phyloP scores from a whole-genome alignment of 2,113 vertebrate species.

The Paramisgurnus dabryanus region DNA sequence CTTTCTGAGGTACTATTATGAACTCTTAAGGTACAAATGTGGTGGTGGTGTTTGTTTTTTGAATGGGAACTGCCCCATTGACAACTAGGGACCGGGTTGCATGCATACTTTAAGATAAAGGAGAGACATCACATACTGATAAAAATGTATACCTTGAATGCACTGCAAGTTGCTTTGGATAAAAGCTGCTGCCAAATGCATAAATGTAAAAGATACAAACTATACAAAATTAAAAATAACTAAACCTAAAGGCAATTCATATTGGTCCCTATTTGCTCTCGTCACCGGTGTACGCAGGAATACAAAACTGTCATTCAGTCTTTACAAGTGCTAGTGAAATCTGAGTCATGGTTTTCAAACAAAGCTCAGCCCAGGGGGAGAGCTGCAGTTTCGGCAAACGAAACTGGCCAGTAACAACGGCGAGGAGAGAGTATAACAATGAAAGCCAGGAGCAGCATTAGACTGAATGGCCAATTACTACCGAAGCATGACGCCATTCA shows the following conservation, averaged over 20 bases:
- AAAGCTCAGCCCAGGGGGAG: conserved; percentile 28
- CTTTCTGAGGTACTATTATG: no score
- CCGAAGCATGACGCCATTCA: conserved; percentile 46
- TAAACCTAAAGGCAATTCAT: not conserved
- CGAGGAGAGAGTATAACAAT: conserved; percentile 27
- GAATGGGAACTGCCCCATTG: no score
- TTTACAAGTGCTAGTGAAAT: conserved; percentile 41
- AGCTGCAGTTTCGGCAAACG: conserved; percentile 31
- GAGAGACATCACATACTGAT: no score
- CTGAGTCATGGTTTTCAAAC: conserved; percentile 36
- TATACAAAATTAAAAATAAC: not conserved
- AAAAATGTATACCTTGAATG: no score
- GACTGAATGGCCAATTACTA: conserved; percentile 50
- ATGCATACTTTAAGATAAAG: no score
- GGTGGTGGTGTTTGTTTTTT: no score
- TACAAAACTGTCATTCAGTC: conserved; percentile 30
- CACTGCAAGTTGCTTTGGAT: no score
- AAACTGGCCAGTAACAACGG: conserved; percentile 40
- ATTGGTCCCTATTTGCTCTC: not conserved
- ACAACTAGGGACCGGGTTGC: no score
- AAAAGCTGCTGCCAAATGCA: no score
- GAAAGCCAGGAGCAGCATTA: conserved; percentile 40
- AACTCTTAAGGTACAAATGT: no score
- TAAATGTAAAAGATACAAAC: no score
- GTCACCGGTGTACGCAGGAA: not conserved